phyloP scores from a whole-genome alignment of 2,797 vertebrate species.

The Pteropus rufus region DNA sequence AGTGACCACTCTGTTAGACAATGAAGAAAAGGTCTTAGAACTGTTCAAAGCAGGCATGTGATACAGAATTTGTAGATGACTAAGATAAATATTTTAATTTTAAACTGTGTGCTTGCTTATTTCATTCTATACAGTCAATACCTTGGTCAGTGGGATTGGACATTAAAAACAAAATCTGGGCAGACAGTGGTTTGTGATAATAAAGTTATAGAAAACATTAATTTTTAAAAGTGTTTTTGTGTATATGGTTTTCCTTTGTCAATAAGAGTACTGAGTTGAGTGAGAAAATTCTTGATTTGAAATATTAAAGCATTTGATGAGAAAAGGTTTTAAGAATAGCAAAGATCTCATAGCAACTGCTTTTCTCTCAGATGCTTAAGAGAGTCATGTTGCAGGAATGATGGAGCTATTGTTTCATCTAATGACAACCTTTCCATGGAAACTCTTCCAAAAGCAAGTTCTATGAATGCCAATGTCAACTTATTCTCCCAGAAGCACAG shows the following conservation, averaged over 20 bases:
- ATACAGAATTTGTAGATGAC: background rate
- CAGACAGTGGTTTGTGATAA: background rate
- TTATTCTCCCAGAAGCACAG: slow-evolving; percentile 22
- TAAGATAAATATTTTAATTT: slow-evolving; percentile 23
- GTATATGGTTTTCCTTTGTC: background rate
- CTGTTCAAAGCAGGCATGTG: background rate
- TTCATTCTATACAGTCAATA: background rate
- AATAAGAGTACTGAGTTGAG: background rate
- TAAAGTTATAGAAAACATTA: background rate
- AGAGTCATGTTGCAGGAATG: background rate
- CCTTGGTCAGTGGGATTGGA: background rate
- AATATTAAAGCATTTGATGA: background rate
- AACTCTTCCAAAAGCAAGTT: slow-evolving; percentile 50
- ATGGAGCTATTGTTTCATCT: background rate
- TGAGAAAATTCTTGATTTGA: background rate
- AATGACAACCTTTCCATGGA: background rate
- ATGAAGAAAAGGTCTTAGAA: background rate
- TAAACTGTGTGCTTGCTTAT: background rate
- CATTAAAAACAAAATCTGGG: background rate
- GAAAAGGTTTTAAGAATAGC: background rate
- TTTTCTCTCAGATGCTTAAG: background rate
- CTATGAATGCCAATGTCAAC: slow-evolving; percentile 34
- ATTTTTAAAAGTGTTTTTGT: background rate
- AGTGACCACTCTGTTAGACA: background rate
- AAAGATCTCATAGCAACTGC: background rate